Evolutionary conservation across 1,140 invertebrate genomes (phyloP).

Genomic region (Oedothorax gibbosus): DNA sequence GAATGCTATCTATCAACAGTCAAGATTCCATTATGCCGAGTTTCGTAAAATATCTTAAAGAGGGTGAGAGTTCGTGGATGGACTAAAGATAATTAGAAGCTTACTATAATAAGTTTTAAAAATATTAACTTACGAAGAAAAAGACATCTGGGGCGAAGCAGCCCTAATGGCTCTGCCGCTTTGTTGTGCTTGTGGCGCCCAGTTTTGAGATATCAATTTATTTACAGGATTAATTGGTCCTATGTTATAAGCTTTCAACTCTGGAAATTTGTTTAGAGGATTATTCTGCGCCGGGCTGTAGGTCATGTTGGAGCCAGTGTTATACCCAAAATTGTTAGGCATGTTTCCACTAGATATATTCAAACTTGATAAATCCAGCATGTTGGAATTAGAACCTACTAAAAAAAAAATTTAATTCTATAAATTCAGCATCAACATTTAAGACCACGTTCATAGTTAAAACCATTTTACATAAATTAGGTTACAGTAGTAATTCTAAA

Average conservation of each 20-base stretch:
- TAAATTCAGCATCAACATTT: too few species aligned
- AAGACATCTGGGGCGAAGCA: constrained; percentile 51
- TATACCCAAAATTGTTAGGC: constrained; percentile 29
- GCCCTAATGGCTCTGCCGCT: constrained; percentile 53
- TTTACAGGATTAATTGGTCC: constrained; percentile 39
- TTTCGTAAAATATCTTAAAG: too few species aligned
- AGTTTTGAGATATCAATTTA: constrained; percentile 52
- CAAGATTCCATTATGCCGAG: too few species aligned
- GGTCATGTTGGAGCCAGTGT: constrained; percentile 32
- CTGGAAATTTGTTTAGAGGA: neutral
- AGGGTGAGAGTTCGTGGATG: too few species aligned
- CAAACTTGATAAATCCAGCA: constrained; percentile 47
- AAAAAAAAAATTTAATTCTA: constrained; percentile 4
- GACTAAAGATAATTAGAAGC: too few species aligned
- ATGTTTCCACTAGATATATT: constrained; percentile 46
- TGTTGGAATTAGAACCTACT: constrained; percentile 47
- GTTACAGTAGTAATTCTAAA: too few species aligned
- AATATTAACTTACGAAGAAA: constrained; percentile 38
- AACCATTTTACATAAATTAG: too few species aligned
- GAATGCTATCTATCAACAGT: too few species aligned
- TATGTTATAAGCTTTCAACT: constrained; percentile 29
- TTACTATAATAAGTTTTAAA: neutral
- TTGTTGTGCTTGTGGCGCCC: constrained; percentile 3
- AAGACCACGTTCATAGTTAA: too few species aligned
- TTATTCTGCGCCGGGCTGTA: constrained; percentile 46